Evolutionary conservation across 1,140 invertebrate genomes (phyloP).

Genomic region (Halictus rubicundus): DNA sequence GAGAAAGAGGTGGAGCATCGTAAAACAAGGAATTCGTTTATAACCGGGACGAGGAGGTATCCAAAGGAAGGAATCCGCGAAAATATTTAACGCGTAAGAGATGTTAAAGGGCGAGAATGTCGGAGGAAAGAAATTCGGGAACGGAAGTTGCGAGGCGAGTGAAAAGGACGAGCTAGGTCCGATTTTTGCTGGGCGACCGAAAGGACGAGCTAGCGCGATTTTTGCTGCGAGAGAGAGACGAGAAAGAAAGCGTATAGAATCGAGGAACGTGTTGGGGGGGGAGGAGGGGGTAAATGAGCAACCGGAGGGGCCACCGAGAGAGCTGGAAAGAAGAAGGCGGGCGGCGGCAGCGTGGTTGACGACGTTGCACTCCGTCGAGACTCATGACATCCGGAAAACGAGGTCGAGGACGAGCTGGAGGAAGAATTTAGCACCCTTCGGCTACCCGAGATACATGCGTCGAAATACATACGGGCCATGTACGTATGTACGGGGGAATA

Average conservation of each 20-base stretch:
- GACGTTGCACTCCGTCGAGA: slow-evolving; percentile 47
- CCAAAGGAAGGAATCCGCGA: background rate
- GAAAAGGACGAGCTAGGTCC: background rate
- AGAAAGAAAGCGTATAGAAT: background rate
- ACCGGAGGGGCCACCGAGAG: background rate
- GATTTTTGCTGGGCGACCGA: too few relatives aligned
- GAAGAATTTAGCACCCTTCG: slow-evolving; percentile 32
- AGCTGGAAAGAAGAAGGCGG: slow-evolving; percentile 10
- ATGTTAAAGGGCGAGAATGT: background rate
- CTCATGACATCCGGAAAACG: slow-evolving; percentile 54
- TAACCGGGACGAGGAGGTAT: background rate
- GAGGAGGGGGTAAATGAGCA: slow-evolving; percentile 2
- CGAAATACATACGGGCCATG: background rate
- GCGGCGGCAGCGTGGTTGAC: slow-evolving; percentile 22
- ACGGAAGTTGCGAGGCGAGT: background rate
- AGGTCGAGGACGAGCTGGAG: slow-evolving; percentile 59
- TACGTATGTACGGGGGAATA: slow-evolving; percentile 23
- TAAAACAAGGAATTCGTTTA: background rate
- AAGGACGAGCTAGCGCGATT: background rate
- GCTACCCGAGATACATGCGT: slow-evolving; percentile 25
- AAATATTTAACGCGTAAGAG: background rate
- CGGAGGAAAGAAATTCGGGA: background rate
- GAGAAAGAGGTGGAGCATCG: background rate
- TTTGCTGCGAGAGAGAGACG: background rate
- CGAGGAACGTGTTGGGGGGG: too few relatives aligned